Evolutionary conservation across 2,113 vertebrate genomes (phyloP).

Genomic region (Ariopsis seemanni): DNA sequence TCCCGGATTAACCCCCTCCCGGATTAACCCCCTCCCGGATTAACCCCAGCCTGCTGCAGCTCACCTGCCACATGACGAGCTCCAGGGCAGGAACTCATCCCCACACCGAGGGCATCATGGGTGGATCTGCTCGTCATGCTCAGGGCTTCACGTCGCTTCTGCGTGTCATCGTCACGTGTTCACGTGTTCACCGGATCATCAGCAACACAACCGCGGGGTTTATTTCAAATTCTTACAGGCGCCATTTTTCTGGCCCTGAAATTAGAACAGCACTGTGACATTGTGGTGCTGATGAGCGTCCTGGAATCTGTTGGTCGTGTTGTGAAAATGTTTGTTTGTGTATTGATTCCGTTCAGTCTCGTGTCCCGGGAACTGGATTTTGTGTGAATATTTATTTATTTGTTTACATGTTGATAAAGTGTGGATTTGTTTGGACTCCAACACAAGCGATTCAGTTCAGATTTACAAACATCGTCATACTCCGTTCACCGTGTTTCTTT

Average conservation of each 20-base stretch:
- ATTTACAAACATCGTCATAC: too few species aligned
- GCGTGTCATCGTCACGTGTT: too few species aligned
- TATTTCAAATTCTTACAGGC: too few species aligned
- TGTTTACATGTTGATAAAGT: too few species aligned
- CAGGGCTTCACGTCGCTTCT: not conserved
- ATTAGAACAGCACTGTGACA: not conserved
- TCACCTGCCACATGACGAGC: not conserved
- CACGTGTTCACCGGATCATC: too few species aligned
- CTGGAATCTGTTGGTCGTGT: not conserved
- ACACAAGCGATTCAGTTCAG: too few species aligned
- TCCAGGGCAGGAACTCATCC: not conserved
- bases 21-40: not conserved
- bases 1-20: not conserved
- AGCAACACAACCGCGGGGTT: too few species aligned
- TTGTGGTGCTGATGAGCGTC: not conserved
- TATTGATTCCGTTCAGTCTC: too few species aligned
- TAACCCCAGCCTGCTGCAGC: not conserved
- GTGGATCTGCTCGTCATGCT: not conserved
- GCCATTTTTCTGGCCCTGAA: not conserved
- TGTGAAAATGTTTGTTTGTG: not conserved
- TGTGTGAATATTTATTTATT: too few species aligned
- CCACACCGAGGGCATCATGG: not conserved
- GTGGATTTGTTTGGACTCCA: too few species aligned
- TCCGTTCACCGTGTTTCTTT: too few species aligned
- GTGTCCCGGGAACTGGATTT: too few species aligned